These are phyloP conservation scores for Polyommatus icarus DNA, from an alignment of 2,888 invertebrate species.

Conservation along the genomic window DNA sequence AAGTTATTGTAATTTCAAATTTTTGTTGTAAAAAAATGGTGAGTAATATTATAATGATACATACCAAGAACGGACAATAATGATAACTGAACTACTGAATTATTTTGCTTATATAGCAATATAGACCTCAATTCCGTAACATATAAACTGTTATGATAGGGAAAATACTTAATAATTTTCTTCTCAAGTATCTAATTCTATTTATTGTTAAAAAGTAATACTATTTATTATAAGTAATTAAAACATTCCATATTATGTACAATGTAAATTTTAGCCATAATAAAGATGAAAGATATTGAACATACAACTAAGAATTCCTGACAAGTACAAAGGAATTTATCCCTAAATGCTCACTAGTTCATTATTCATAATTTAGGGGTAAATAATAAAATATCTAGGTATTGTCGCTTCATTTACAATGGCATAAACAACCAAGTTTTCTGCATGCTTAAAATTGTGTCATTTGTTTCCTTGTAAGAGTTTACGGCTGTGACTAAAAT, in stretches of 20 bases:
- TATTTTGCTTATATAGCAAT: too few relatives aligned
- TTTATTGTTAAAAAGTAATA: background rate
- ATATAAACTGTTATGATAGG: background rate
- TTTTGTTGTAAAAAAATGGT: background rate
- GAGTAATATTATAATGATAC: too few relatives aligned
- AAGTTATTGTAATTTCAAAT: background rate
- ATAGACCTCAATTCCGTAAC: too few relatives aligned
- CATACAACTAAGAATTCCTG: background rate
- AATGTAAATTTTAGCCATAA: background rate
- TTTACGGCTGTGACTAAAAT: background rate
- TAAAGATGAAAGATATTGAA: background rate
- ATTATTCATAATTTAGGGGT: background rate
- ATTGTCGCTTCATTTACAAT: background rate
- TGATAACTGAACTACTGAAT: too few relatives aligned
- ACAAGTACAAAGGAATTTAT: background rate
- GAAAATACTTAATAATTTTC: background rate
- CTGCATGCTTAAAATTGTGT: background rate
- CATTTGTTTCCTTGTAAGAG: background rate
- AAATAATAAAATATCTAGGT: background rate
- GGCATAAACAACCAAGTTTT: background rate
- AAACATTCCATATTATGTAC: slow-evolving; percentile 23
- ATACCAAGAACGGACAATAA: too few relatives aligned
- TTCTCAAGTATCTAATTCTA: background rate
- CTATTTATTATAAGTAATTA: slow-evolving; percentile 3
- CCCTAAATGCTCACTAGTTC: background rate